Evolutionary conservation across 2,113 vertebrate genomes (phyloP).

Genomic region (Petaurus breviceps): DNA sequence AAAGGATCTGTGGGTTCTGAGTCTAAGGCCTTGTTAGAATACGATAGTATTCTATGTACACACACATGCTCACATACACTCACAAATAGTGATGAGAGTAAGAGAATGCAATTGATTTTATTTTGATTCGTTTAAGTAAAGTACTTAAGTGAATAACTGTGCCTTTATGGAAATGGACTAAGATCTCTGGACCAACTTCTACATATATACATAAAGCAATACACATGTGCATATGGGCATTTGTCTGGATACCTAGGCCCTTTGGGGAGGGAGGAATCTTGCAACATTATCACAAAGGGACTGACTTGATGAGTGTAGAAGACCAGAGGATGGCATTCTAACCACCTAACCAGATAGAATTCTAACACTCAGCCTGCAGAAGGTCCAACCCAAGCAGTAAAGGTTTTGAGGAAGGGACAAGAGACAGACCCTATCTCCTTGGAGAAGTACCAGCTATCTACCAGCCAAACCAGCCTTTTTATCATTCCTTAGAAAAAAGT

Average conservation of each 20-base stretch:
- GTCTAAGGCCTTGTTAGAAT: too few relatives aligned
- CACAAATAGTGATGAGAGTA: not conserved
- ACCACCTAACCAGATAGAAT: too few relatives aligned
- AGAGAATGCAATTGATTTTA: not conserved
- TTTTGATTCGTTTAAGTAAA: not conserved
- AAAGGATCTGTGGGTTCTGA: not conserved
- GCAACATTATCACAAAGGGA: not conserved
- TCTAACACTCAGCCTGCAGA: not conserved
- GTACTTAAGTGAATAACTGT: not conserved
- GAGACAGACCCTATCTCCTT: not conserved
- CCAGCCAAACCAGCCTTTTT: not conserved
- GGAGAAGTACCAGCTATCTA: not conserved
- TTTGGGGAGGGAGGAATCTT: not conserved
- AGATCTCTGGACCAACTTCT: not conserved
- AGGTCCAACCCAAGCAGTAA: not conserved
- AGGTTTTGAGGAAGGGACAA: not conserved
- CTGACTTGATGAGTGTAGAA: not conserved
- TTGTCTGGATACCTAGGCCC: not conserved
- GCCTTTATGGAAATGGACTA: not conserved
- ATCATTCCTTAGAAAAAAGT: not conserved
- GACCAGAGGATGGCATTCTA: not conserved
- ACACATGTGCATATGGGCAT: not conserved
- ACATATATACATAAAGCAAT: not conserved
- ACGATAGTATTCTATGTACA: too few relatives aligned
- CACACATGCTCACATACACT: not conserved